phyloP scores from a whole-genome alignment of 1,140 invertebrate species.

The Aphaenogaster rudis region DNA sequence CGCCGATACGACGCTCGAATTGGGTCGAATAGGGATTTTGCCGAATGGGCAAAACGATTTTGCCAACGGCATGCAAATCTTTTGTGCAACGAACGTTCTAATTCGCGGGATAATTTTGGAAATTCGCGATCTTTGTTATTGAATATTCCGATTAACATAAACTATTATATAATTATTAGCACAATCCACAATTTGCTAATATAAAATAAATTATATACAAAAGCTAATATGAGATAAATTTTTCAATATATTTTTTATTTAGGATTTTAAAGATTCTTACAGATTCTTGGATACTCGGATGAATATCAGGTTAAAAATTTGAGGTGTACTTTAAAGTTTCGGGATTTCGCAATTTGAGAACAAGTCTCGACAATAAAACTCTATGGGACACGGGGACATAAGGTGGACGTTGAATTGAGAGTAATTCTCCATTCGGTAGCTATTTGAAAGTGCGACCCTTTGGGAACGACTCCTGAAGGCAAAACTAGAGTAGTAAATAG shows the following conservation, averaged over 20 bases:
- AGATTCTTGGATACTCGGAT: neutral
- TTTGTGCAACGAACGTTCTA: conserved; percentile 19
- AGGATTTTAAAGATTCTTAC: neutral
- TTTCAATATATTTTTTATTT: neutral
- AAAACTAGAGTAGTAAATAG: conserved; percentile 25
- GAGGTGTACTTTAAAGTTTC: conserved; percentile 17
- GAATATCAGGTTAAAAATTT: conserved; percentile 14
- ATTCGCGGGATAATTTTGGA: conserved; percentile 4
- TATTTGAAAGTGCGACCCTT: conserved; percentile 40
- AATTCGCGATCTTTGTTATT: conserved; percentile 6
- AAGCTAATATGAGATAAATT: conserved; percentile 8
- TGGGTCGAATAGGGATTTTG: conserved; percentile 40
- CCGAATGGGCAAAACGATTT: conserved; percentile 27
- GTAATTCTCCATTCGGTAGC: conserved; percentile 46
- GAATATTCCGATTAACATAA: neutral
- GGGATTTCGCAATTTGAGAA: conserved; percentile 25
- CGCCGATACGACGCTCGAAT: conserved; percentile 13
- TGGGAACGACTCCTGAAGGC: conserved; percentile 38
- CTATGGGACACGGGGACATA: neutral
- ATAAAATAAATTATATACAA: neutral
- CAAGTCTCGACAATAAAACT: conserved; percentile 24
- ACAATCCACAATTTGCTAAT: neutral
- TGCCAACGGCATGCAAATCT: conserved; percentile 26
- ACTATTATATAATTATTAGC: neutral
- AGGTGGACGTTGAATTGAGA: conserved; percentile 49